phyloP scores from a whole-genome alignment of 37 sponge, comb jelly and placozoan genomes.

The Axinella damicornis region DNA sequence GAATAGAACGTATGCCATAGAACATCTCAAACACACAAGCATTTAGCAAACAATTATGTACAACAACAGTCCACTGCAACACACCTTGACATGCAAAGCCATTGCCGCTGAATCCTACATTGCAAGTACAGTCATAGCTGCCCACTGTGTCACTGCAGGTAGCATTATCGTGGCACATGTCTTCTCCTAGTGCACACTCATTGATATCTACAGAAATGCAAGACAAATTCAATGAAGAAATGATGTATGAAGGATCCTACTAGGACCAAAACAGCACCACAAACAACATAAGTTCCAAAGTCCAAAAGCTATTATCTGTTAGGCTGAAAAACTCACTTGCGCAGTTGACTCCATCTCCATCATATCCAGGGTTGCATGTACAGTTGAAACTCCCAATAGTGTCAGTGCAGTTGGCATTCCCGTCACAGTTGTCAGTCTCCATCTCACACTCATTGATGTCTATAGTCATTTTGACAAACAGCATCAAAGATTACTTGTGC shows the following conservation, averaged over 20 bases:
- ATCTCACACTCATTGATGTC: too few relatives aligned
- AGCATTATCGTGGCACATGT: conserved; percentile 24
- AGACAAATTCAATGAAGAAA: too few relatives aligned
- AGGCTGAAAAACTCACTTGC: background rate
- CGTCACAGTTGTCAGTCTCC: conserved; percentile 2
- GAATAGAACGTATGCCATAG: background rate
- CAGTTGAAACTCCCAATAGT: conserved; percentile 58
- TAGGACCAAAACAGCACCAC: too few relatives aligned
- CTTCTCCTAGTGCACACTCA: conserved; percentile 8
- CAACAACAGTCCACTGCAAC: too few relatives aligned
- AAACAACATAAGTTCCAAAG: background rate
- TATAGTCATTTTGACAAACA: too few relatives aligned
- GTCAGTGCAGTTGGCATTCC: conserved; percentile 48
- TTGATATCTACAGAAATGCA: conserved; percentile 28
- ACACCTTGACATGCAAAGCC: background rate
- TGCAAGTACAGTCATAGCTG: conserved; percentile 43
- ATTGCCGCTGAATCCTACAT: conserved; percentile 1
- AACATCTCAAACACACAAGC: too few relatives aligned
- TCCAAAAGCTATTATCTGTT: too few relatives aligned
- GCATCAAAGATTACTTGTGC: too few relatives aligned
- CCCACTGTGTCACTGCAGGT: conserved; percentile 52
- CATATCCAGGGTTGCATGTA: conserved; percentile 20
- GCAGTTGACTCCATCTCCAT: conserved; percentile 31
- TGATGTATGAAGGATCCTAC: too few relatives aligned
- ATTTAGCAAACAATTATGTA: too few relatives aligned